phyloP scores from a whole-genome alignment of 2,797 vertebrate genomes.

The Typhlichthys subterraneus region DNA sequence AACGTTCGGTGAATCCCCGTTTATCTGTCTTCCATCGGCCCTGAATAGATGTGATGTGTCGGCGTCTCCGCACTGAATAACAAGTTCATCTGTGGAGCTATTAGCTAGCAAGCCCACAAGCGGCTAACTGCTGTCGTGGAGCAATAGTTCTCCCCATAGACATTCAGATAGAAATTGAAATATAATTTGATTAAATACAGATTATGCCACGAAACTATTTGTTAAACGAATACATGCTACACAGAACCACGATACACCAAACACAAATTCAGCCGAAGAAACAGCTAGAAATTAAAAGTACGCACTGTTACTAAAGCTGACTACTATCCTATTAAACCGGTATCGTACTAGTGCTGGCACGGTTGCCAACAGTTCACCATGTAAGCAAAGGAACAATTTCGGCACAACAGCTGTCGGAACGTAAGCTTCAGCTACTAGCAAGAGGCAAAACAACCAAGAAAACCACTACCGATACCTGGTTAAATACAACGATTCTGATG shows the following conservation, averaged over 20 bases:
- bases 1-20: neutral
- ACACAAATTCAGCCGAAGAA: no score
- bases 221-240: no score
- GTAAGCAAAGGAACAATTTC: no score
- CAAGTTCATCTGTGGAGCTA: constrained; percentile 56
- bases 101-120: constrained; percentile 38
- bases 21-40: constrained; percentile 24
- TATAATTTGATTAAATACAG: neutral
- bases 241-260: no score
- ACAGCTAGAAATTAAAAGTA: no score
- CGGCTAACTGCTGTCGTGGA: constrained; percentile 20
- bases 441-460: constrained; percentile 1
- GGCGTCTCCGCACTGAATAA: constrained; percentile 52
- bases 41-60: constrained; percentile 21
- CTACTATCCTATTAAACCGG: no score
- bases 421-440: no score
- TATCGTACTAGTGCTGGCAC: no score
- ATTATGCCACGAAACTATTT: neutral
- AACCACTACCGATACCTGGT: neutral
- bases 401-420: no score
- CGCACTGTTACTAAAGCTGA: no score
- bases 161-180: neutral
- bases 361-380: no score
- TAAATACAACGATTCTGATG: neutral
- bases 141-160: constrained; percentile 15